Base-by-base conservation (phyloP, 1,140 invertebrate species). In the Ceratina japonica region DNA sequence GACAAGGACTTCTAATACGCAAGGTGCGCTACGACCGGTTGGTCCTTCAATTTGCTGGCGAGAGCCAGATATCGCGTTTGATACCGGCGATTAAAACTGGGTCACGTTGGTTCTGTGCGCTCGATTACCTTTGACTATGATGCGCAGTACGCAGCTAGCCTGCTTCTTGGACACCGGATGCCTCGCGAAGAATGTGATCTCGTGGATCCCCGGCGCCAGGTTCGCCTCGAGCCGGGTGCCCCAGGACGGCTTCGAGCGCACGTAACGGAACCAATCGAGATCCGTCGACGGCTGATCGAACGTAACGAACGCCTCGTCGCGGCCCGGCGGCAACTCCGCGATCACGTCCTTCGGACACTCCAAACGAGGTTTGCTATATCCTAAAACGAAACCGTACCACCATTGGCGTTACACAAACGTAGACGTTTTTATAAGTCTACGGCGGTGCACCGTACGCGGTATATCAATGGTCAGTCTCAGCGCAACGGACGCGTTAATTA, bases 231-330 rank as follows among this genome's bases (percentile, higher is more conserved):
- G 85, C 74, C 90, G 88, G 37, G 88, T 92, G 3, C 92, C 91
- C 92, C 92, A 93, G 7, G 90, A 90, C 13, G 92, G 92, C 72
- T 90, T 91, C 62, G 92, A 92, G 65, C 86, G 87, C 65, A 93
- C 92, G 81, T 93, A 91, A 37, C 92, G 91, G 82, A 92, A 92
- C 92, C 91, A 93, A 88, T 93, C 92, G 44, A 93, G 90, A 87
- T 93, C 92, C 51, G 92, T 92, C 24, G 88, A 90, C 20, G 92
- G 92, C 73, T 92, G 92, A 85, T 91, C 89, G 77, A 93, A 92
- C 56, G 89, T 91, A 75, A 93, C 91, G 81, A 92, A 92, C 27
- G 90, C 90, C 65, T 92, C 91, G 73, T 91, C 88, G 58, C 87
- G 81, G 16, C 88, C 89, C 4, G 91, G 90, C 22, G 91, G 86